Conservation (phyloP, 2,888 invertebrate genomes). For the Cheiracanthium punctorium region DNA sequence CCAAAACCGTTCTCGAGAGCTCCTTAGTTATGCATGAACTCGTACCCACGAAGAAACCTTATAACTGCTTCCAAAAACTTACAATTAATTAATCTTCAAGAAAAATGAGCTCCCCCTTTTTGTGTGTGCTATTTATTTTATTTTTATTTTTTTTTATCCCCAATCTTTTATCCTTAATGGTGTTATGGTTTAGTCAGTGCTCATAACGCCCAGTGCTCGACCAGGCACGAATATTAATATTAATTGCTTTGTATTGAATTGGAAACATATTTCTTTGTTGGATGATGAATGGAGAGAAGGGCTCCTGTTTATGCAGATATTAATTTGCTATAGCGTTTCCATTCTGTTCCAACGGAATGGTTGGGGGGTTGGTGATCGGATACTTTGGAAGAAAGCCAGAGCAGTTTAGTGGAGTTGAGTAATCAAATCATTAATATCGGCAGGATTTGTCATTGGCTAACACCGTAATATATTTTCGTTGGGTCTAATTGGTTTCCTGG, state of each 20-base stretch:
- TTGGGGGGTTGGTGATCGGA: background rate
- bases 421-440: background rate
- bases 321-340: slow-evolving; percentile 59
- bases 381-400: background rate
- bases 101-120: background rate
- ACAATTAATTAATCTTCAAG: slow-evolving; percentile 11
- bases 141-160: too few species aligned
- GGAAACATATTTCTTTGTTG: slow-evolving; percentile 29
- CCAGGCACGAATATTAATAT: slow-evolving; percentile 64
- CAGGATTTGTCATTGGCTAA: background rate
- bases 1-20: too few species aligned
- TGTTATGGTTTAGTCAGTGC: slow-evolving; percentile 52
- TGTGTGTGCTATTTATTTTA: too few species aligned
- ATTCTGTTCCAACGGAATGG: background rate
- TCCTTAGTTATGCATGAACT: slow-evolving; percentile 17
- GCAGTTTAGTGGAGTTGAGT: background rate
- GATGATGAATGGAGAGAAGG: background rate
- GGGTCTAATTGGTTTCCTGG: too few species aligned
- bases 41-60: background rate
- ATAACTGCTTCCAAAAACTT: slow-evolving; percentile 15
- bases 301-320: slow-evolving; percentile 59
- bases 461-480: too few species aligned
- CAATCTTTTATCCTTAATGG: slow-evolving; percentile 45
- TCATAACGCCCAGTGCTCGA: slow-evolving; percentile 38
- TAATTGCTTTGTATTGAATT: slow-evolving; percentile 63